Percentiles rank a stretch among this genome's conserved stretches.
phyloP scores from a whole-genome alignment of 1,140 invertebrate species.

The Ceratina australensis region DNA sequence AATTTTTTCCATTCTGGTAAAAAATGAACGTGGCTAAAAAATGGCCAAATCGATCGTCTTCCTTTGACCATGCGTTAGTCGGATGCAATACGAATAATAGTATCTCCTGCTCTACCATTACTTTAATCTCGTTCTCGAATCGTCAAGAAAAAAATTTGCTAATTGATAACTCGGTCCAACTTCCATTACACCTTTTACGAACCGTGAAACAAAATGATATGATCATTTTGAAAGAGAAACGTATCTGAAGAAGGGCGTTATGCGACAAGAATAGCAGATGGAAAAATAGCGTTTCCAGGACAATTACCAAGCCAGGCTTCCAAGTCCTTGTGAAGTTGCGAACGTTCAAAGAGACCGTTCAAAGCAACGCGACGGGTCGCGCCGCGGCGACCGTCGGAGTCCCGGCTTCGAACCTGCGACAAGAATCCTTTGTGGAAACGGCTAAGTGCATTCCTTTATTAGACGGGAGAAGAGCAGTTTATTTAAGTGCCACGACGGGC shows the following conservation, averaged over 20 bases:
- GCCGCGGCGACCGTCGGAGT: not conserved
- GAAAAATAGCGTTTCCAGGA: constrained; percentile 29
- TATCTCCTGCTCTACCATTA: no score
- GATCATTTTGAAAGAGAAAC: no score
- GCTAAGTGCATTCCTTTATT: constrained; percentile 66
- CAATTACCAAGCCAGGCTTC: constrained; percentile 11
- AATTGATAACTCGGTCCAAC: no score
- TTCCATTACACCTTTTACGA: no score
- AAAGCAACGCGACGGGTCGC: constrained; percentile 26
- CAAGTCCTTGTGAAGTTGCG: not conserved
- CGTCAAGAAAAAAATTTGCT: no score
- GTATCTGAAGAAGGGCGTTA: not conserved
- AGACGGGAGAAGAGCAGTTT: constrained; percentile 55
- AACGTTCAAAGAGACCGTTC: constrained; percentile 15
- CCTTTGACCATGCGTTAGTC: no score
- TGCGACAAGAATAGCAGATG: not conserved
- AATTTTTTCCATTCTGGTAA: no score
- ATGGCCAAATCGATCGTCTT: no score
- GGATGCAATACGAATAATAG: no score
- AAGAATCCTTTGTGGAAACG: constrained; percentile 40
- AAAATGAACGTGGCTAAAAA: no score
- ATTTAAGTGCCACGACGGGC: constrained; percentile 55
- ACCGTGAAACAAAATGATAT: not conserved
- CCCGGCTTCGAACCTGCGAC: not conserved
- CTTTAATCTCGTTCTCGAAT: no score